phyloP scores from a whole-genome alignment of 2,797 vertebrate genomes.

The Synaphobranchus kaupii region DNA sequence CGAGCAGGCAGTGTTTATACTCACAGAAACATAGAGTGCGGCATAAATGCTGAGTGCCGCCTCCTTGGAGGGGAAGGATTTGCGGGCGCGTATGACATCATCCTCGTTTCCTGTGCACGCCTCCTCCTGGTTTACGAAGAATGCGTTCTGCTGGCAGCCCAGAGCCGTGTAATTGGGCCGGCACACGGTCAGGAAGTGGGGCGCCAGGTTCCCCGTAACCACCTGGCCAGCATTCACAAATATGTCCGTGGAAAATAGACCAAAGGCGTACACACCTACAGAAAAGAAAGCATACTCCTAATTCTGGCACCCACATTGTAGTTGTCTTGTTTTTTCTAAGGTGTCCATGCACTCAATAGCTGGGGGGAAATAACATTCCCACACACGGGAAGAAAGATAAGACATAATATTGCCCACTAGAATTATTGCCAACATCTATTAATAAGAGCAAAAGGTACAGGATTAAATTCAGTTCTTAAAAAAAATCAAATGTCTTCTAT shows the following conservation, averaged over 20 bases:
- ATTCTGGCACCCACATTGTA: not conserved
- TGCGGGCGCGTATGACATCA: slow-evolving; percentile 84
- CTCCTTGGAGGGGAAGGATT: slow-evolving; percentile 93
- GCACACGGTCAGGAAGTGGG: slow-evolving; percentile 86
- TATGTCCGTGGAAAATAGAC: slow-evolving; percentile 90
- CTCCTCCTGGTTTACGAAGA: slow-evolving; percentile 84
- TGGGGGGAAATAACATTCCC: not conserved
- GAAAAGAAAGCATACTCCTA: slow-evolving; percentile 30
- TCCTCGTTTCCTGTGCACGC: slow-evolving; percentile 86
- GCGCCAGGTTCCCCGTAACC: slow-evolving; percentile 83
- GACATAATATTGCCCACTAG: not conserved
- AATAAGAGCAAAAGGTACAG: too few relatives aligned
- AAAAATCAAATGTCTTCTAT: too few relatives aligned
- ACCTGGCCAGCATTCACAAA: slow-evolving; percentile 92
- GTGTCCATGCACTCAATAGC: not conserved
- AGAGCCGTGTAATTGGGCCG: slow-evolving; percentile 91
- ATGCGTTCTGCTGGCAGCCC: slow-evolving; percentile 79
- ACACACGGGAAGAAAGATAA: not conserved
- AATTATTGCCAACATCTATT: too few relatives aligned
- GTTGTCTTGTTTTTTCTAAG: not conserved
- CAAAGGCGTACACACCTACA: slow-evolving; percentile 88
- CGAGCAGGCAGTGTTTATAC: slow-evolving; percentile 53
- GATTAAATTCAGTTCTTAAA: too few relatives aligned
- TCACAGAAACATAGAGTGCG: slow-evolving; percentile 90
- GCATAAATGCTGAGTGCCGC: slow-evolving; percentile 88